phyloP scores from a whole-genome alignment of 2,797 vertebrate species.

The Melanotaenia parkinsoni region DNA sequence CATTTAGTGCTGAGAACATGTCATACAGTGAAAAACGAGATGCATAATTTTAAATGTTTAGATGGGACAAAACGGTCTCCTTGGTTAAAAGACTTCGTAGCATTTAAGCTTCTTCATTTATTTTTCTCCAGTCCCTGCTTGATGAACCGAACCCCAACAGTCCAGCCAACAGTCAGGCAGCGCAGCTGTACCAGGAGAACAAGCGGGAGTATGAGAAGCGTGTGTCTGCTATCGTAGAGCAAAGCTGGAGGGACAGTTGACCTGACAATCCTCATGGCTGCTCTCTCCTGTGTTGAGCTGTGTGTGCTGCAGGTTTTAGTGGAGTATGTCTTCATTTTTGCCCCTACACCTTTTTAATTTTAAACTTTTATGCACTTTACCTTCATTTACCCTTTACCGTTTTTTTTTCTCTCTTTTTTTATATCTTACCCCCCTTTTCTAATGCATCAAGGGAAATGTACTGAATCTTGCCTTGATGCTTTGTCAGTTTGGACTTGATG shows the following conservation, averaged over 20 bases:
- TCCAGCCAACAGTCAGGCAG: constrained; percentile 98
- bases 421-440: constrained; percentile 44
- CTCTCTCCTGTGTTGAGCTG: constrained; percentile 59
- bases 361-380: constrained; percentile 88
- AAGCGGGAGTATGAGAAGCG: constrained; percentile 99
- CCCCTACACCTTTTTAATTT: constrained; percentile 69
- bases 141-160: constrained; percentile 99
- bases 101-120: background rate
- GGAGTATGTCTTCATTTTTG: constrained; percentile 65
- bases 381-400: constrained; percentile 36
- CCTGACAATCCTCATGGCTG: constrained; percentile 64
- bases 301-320: constrained; percentile 74
- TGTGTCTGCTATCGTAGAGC: constrained; percentile 98
- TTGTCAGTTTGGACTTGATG: constrained; percentile 64
- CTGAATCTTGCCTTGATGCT: constrained; percentile 70
- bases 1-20: no score
- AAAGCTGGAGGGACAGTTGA: constrained; percentile 99
- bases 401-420: background rate
- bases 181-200: constrained; percentile 99
- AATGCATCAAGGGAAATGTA: constrained; percentile 62
- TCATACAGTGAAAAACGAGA: no score
- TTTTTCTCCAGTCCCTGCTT: constrained; percentile 88
- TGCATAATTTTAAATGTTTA: background rate
- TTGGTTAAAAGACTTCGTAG: background rate
- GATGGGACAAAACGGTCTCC: background rate